These are phyloP conservation scores for Patella pellucida DNA, from an alignment of 2,888 invertebrate species.

Conservation along the genomic window DNA sequence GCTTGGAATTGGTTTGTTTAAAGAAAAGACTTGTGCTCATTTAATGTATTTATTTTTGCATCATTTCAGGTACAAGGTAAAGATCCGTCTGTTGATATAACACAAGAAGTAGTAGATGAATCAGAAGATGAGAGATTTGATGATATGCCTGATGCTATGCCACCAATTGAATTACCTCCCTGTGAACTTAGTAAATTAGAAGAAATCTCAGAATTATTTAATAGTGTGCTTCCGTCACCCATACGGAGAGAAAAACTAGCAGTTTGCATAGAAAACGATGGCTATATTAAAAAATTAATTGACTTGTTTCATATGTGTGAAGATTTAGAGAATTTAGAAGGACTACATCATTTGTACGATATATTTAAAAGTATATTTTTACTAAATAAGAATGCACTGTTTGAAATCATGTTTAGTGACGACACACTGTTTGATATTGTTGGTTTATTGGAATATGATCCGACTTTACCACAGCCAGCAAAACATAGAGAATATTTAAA, in stretches of 20 bases:
- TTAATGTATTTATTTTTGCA: too few relatives aligned
- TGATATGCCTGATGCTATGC: constrained; percentile 94
- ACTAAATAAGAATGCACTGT: constrained; percentile 95
- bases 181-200: constrained; percentile 94
- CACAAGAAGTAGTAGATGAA: constrained; percentile 77
- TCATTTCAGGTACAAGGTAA: constrained; percentile 91
- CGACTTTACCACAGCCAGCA: constrained; percentile 76
- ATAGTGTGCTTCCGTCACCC: constrained; percentile 81
- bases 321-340: constrained; percentile 90
- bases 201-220: constrained; percentile 86
- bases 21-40: too few relatives aligned
- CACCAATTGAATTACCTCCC: constrained; percentile 93
- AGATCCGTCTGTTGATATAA: constrained; percentile 97
- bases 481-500: constrained; percentile 94
- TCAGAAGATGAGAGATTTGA: constrained; percentile 91
- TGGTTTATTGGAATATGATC: constrained; percentile 98
- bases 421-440: constrained; percentile 92
- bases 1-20: too few relatives aligned
- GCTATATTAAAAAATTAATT: constrained; percentile 94
- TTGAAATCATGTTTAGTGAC: constrained; percentile 97
- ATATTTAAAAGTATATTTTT: constrained; percentile 99
- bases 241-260: constrained; percentile 95
- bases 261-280: constrained; percentile 91
- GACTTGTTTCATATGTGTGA: constrained; percentile 97
- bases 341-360: constrained; percentile 93